These are phyloP conservation scores for Limnephilus auricula DNA, from an alignment of 2,888 invertebrate genomes.

Conservation along the genomic window DNA sequence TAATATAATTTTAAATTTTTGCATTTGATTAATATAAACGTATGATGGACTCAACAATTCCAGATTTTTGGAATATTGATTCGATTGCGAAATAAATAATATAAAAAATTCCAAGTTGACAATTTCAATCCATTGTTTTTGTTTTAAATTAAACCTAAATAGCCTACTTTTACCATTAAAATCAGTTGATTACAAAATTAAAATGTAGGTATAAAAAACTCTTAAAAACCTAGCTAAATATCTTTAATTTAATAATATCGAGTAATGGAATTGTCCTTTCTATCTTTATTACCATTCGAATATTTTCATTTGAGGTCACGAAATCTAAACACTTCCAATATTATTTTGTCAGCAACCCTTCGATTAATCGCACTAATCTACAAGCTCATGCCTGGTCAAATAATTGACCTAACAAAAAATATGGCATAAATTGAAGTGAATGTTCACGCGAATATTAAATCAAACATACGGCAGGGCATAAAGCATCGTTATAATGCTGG, in stretches of 20 bases:
- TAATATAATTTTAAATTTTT: background rate
- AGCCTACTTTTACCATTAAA: no score
- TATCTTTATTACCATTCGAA: background rate
- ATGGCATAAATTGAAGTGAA: background rate
- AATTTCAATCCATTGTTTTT: no score
- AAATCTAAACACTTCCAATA: background rate
- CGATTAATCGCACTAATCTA: background rate
- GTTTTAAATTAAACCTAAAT: no score
- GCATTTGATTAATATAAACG: background rate
- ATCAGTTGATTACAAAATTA: no score
- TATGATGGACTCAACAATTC: background rate
- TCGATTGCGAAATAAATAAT: no score
- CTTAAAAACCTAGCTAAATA: no score
- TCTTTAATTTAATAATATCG: background rate
- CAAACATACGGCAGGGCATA: background rate
- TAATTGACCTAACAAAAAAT: constrained; percentile 28
- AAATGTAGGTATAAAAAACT: no score
- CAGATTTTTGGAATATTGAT: background rate
- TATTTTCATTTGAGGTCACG: background rate
- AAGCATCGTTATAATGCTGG: constrained; percentile 4
- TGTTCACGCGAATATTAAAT: constrained; percentile 30
- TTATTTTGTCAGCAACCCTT: background rate
- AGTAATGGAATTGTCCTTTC: background rate
- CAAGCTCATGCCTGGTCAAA: constrained; percentile 31
- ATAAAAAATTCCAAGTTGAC: no score